Percentiles rank a stretch among this genome's conserved stretches.
phyloP scores from a whole-genome alignment of 2,797 vertebrate genomes.

The Hippopotamyrus pictus region DNA sequence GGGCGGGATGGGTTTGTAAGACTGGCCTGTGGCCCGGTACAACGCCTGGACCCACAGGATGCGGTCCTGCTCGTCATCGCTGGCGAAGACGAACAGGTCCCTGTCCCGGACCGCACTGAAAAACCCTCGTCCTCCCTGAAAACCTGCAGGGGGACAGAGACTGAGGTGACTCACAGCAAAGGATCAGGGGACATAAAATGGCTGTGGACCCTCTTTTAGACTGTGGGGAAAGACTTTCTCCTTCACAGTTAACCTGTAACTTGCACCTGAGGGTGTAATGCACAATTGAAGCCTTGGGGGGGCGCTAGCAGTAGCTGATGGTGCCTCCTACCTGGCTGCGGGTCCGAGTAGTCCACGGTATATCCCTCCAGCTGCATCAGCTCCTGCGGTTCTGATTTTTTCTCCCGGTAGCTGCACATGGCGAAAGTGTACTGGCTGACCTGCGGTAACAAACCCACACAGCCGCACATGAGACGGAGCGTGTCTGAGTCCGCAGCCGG shows the following conservation, averaged over 20 bases:
- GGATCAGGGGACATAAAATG: background rate
- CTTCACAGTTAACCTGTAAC: background rate
- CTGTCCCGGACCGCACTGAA: conserved; percentile 93
- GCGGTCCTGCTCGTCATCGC: conserved; percentile 86
- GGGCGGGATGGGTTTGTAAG: conserved; percentile 81
- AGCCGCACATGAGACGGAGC: background rate
- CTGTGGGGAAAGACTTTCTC: background rate
- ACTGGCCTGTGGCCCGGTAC: conserved; percentile 93
- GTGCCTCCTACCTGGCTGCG: conserved; percentile 71
- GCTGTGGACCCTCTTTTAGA: background rate
- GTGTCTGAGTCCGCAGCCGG: background rate
- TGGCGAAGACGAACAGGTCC: conserved; percentile 84
- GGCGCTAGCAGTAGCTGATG: background rate
- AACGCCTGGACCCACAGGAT: conserved; percentile 92
- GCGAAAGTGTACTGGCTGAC: conserved; percentile 98
- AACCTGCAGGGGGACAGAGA: conserved; percentile 57
- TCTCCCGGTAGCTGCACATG: conserved; percentile 97
- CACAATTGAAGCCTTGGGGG: background rate
- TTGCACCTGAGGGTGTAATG: background rate
- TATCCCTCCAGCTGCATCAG: conserved; percentile 96
- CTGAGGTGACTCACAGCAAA: background rate
- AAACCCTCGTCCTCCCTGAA: conserved; percentile 83
- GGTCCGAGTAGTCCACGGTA: conserved; percentile 92
- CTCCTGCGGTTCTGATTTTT: conserved; percentile 93
- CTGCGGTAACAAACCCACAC: conserved; percentile 47